phyloP scores from a whole-genome alignment of 2,113 vertebrate species.

The Ceratotherium simum region DNA sequence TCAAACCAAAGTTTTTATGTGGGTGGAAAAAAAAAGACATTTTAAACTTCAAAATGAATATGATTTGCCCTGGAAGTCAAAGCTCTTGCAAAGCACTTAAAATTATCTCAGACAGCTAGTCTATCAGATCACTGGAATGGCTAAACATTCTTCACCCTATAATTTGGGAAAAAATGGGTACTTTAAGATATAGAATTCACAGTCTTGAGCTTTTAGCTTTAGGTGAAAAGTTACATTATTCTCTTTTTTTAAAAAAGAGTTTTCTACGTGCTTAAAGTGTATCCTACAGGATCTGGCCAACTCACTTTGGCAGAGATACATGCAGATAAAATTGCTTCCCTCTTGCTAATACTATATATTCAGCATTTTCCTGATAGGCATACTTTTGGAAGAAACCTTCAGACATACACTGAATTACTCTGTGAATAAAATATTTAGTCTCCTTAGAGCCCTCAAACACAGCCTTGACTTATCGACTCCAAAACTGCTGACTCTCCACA shows the following conservation, averaged over 20 bases:
- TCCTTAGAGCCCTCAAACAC: conserved; percentile 49
- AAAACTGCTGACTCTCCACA: conserved; percentile 67
- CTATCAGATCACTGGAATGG: conserved; percentile 65
- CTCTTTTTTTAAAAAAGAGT: conserved; percentile 46
- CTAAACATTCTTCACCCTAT: conserved; percentile 71
- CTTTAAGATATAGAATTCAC: conserved; percentile 40
- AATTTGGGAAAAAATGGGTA: conserved; percentile 70
- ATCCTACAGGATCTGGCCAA: conserved; percentile 64
- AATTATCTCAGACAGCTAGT: conserved; percentile 77
- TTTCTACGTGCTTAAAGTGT: not conserved
- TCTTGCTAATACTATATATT: conserved; percentile 49
- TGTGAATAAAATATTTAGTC: conserved; percentile 75
- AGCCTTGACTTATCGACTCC: conserved; percentile 59
- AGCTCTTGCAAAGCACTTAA: conserved; percentile 79
- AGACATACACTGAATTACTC: conserved; percentile 67
- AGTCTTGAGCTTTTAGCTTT: conserved; percentile 71
- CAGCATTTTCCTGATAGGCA: conserved; percentile 74
- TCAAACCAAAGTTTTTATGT: conserved; percentile 58
- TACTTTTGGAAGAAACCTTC: conserved; percentile 51
- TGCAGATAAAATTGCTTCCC: conserved; percentile 48
- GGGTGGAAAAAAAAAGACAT: conserved; percentile 36
- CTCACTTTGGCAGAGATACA: conserved; percentile 73
- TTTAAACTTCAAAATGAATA: conserved; percentile 76
- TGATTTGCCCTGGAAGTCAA: conserved; percentile 79
- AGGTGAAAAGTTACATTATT: conserved; percentile 66